A percentile compares a stretch with the other conserved stretches of the same genome.
phyloP scores from a whole-genome alignment of 2,797 vertebrate species.

The Glossophaga mutica region DNA sequence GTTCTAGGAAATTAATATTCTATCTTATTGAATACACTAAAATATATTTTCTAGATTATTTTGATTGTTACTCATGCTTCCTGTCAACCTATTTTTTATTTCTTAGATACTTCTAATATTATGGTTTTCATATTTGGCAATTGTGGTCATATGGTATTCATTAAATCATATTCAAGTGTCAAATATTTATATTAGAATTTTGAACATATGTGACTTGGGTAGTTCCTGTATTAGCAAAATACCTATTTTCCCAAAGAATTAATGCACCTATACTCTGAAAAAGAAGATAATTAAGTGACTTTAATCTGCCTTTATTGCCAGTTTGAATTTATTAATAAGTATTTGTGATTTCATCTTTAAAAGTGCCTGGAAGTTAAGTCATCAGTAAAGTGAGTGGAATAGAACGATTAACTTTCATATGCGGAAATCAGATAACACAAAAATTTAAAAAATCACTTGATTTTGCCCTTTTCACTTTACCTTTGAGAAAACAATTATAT shows the following conservation, averaged over 20 bases:
- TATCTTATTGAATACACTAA: neutral
- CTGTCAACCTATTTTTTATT: neutral
- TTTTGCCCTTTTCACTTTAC: constrained; percentile 50
- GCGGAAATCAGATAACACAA: constrained; percentile 34
- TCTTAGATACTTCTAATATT: neutral
- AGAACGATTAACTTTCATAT: constrained; percentile 52
- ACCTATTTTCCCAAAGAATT: neutral
- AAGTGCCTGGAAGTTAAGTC: neutral
- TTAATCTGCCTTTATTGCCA: neutral
- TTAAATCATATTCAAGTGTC: neutral
- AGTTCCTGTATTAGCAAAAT: constrained; percentile 7
- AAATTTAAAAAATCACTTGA: constrained; percentile 63
- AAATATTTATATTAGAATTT: neutral
- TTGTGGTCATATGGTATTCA: neutral
- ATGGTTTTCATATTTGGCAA: neutral
- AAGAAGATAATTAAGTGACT: neutral
- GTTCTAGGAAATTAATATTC: neutral
- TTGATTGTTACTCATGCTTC: neutral
- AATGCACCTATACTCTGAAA: neutral
- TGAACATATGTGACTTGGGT: neutral
- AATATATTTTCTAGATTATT: neutral
- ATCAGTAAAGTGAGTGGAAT: neutral
- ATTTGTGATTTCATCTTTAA: neutral
- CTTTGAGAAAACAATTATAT: constrained; percentile 70
- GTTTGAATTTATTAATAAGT: constrained; percentile 10